Conservation (phyloP, 2,888 invertebrate genomes). For the Drosophila demipolita region DNA sequence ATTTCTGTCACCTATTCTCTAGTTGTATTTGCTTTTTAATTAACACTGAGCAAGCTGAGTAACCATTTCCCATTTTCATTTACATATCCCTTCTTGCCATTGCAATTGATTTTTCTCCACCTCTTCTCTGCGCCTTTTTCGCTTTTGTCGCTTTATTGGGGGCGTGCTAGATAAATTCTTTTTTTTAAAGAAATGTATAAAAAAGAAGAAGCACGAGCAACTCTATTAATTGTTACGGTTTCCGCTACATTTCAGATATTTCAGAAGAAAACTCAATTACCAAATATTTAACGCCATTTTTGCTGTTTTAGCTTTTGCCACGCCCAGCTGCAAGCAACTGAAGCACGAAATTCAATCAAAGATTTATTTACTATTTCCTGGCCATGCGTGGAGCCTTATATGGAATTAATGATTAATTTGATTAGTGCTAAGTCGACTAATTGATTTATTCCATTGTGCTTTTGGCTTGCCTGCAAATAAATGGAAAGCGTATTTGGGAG, state of each 20-base stretch:
- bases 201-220: slow-evolving; percentile 7
- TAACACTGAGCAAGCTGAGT: slow-evolving; percentile 53
- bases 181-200: background rate
- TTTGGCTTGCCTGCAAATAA: background rate
- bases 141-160: slow-evolving; percentile 42
- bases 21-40: slow-evolving; percentile 52
- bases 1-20: slow-evolving; percentile 55
- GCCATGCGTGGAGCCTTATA: slow-evolving; percentile 51
- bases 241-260: slow-evolving; percentile 48
- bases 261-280: slow-evolving; percentile 54
- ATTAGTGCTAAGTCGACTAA: slow-evolving; percentile 20
- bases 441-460: slow-evolving; percentile 30
- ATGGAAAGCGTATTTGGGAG: background rate
- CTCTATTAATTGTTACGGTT: slow-evolving; percentile 67
- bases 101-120: slow-evolving; percentile 51
- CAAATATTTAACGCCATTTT: slow-evolving; percentile 67
- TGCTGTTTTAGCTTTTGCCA: slow-evolving; percentile 49
- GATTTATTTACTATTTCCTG: slow-evolving; percentile 37
- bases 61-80: slow-evolving; percentile 44
- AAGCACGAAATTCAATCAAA: slow-evolving; percentile 54
- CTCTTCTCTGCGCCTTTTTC: slow-evolving; percentile 15
- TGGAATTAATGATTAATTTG: slow-evolving; percentile 46
- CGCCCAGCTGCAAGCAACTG: slow-evolving; percentile 58
- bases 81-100: slow-evolving; percentile 26
- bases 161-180: slow-evolving; percentile 54